Conservation (phyloP, 2,113 vertebrate genomes). For the Rhinolophus ferrumequinum region DNA sequence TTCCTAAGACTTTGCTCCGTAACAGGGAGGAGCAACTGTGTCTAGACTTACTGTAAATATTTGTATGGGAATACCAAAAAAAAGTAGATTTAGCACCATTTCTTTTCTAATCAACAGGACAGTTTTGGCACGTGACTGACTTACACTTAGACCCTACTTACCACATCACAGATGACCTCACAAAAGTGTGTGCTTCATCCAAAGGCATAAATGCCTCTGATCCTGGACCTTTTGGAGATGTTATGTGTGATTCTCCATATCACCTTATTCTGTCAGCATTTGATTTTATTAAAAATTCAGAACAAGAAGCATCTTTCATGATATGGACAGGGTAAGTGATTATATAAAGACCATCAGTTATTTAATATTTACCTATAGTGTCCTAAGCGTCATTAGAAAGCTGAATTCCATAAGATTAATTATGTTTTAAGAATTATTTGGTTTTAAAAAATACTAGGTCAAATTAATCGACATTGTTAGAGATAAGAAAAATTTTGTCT, state of each 20-base stretch:
- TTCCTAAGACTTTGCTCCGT: not conserved
- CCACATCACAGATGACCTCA: constrained; percentile 90
- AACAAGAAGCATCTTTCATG: constrained; percentile 91
- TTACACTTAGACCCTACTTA: constrained; percentile 97
- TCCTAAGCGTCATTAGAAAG: not conserved
- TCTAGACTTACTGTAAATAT: not conserved
- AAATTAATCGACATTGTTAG: not conserved
- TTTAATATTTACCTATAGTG: not conserved
- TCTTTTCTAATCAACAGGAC: constrained; percentile 86
- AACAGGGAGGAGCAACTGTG: not conserved
- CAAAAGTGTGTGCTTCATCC: constrained; percentile 95
- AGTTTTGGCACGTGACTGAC: constrained; percentile 98
- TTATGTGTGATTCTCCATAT: constrained; percentile 96
- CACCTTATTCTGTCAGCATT: constrained; percentile 95
- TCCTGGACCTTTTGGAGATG: constrained; percentile 93
- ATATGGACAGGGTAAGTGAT: constrained; percentile 97
- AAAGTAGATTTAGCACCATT: constrained; percentile 65
- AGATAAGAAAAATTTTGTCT: not conserved
- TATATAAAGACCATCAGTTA: not conserved
- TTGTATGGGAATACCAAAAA: not conserved
- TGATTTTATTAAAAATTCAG: constrained; percentile 89
- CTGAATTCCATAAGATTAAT: not conserved
- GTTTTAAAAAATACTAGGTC: not conserved
- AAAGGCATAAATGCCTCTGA: constrained; percentile 90
- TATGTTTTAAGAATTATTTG: constrained; percentile 33